Base-by-base conservation (phyloP, 2,113 vertebrate species). In the Cavia aperea region DNA sequence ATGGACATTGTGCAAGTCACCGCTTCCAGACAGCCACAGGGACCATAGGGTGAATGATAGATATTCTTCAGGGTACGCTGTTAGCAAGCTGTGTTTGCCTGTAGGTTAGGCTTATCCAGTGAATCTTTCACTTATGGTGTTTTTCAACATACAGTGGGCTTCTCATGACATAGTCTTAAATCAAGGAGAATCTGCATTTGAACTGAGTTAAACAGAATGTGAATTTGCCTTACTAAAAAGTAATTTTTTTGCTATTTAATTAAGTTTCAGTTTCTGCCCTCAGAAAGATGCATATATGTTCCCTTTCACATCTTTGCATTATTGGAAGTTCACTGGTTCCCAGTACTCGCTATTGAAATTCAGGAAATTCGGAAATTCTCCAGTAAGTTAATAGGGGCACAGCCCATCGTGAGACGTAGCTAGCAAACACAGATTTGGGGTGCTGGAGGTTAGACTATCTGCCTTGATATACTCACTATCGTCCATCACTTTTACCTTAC, bases 51-150 rank as follows among this genome's bases (percentile, higher is more conserved):
- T 39, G 36, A 11, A 84, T 43, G 46, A 11, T 36, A 11, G 49
- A 72, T 72, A 23, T 5, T 72, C n/a, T 39, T 15, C 60, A 15
- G 5, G 26, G 6, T 39, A 62, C 62, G 3, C 43, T 33, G 58
- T 43, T 29, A 16, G 4, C 29, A 12, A 14, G 62, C 62, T 51
- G 1, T 5, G 18, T 39, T 46, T 1, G 43, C 26, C 2, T 3
- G 31, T 36, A 33, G 31, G 43, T 21, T 21, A 49, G 2, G 31
- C 21, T 46, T 68, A 39, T 3, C 19, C 26, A 60, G 1, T 85
- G 43, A 11, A 21, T 63, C 8, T 26, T 29, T 63, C 62, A 63
- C 62, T 12, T 63, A 12, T 12, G 10, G 29, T 63, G 29, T 12
- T 63, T 79, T 33, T 54, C 29, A 79, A 9, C 16, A 54, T 79